These are phyloP conservation scores for Pelobates cultripes DNA, from an alignment of 2,797 vertebrate species.

Conservation along the genomic window DNA sequence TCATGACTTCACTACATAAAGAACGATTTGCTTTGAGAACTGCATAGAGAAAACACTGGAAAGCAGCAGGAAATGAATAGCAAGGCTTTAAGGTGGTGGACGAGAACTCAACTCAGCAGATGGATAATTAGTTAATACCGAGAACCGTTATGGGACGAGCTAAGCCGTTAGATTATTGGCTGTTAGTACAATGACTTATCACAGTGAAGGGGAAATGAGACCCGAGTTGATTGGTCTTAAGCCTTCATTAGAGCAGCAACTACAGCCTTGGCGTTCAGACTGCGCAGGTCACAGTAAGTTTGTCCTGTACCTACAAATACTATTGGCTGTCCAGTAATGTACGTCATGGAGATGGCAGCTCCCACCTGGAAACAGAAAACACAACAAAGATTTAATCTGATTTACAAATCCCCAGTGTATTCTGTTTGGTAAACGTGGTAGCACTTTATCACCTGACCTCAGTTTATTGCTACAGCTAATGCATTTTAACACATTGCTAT, in stretches of 20 bases:
- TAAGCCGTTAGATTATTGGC: background rate
- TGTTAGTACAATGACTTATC: background rate
- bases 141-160: background rate
- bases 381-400: background rate
- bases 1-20: background rate
- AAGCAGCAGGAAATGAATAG: too few species aligned
- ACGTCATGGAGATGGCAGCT: constrained; percentile 98
- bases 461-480: too few species aligned
- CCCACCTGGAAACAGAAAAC: constrained; percentile 80
- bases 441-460: too few species aligned
- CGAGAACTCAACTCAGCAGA: too few species aligned
- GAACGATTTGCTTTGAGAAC: background rate
- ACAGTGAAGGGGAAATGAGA: background rate
- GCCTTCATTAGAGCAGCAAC: constrained; percentile 98
- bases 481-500: too few species aligned
- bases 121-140: too few species aligned
- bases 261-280: constrained; percentile 94
- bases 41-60: background rate
- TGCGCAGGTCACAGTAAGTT: constrained; percentile 97
- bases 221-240: constrained; percentile 57
- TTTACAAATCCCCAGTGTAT: too few species aligned
- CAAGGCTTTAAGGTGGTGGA: too few species aligned
- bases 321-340: constrained; percentile 98
- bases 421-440: too few species aligned
- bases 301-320: constrained; percentile 98